These are phyloP conservation scores for Nomada lathburiana DNA, from an alignment of 2,888 invertebrate species.

Conservation along the genomic window DNA sequence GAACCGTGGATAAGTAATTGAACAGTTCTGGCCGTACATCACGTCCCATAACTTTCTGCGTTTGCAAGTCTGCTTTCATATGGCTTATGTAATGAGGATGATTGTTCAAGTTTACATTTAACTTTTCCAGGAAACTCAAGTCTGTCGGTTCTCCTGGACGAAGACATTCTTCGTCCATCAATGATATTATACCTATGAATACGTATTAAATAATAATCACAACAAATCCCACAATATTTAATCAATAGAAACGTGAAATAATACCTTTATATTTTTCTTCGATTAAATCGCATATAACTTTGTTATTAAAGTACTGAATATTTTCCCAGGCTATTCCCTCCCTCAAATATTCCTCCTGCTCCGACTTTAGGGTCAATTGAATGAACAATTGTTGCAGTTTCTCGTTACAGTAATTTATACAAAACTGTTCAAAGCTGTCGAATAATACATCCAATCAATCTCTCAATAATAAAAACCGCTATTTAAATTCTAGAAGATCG, in stretches of 20 bases:
- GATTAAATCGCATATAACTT: conserved; percentile 96
- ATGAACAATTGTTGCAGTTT: conserved; percentile 97
- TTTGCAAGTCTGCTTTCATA: conserved; percentile 90
- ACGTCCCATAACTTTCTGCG: conserved; percentile 93
- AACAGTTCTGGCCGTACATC: conserved; percentile 87
- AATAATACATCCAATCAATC: conserved; percentile 12
- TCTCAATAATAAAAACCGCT: background rate
- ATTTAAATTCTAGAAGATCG: background rate
- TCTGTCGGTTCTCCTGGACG: conserved; percentile 95
- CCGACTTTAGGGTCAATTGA: conserved; percentile 94
- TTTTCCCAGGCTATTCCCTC: conserved; percentile 97
- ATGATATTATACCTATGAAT: conserved; percentile 90
- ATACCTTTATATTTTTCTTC: conserved; percentile 94
- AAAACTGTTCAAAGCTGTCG: conserved; percentile 94
- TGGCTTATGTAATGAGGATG: conserved; percentile 95
- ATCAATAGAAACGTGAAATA: background rate
- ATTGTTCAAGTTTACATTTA: conserved; percentile 89
- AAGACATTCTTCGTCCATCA: conserved; percentile 96
- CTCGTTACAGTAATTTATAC: conserved; percentile 98
- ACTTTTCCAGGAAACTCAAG: conserved; percentile 92
- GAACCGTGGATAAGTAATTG: background rate
- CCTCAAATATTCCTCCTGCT: conserved; percentile 95
- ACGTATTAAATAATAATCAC: background rate
- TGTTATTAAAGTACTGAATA: conserved; percentile 96
- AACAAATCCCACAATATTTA: background rate